Conservation (phyloP, 2,113 vertebrate species). For the Corythaeola cristata region DNA sequence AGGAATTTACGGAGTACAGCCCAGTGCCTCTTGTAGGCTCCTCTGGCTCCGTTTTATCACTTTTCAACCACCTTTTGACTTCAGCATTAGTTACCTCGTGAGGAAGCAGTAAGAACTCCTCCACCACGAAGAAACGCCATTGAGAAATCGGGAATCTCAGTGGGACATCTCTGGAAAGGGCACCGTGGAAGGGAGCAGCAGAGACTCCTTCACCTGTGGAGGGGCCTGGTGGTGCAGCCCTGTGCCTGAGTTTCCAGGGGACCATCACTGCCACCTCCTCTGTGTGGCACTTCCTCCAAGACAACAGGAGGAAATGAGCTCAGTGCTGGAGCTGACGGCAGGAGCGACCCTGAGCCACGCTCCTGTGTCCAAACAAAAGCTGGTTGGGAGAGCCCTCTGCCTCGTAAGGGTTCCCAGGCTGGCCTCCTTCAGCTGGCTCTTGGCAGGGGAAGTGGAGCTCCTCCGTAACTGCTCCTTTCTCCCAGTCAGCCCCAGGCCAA, state of each 20-base stretch:
- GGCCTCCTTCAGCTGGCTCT: background rate
- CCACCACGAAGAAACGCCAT: accelerated
- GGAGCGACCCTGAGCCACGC: accelerated
- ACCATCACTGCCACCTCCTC: background rate
- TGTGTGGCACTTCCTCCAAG: background rate
- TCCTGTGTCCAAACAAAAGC: background rate
- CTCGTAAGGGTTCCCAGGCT: background rate
- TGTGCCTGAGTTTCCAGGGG: background rate
- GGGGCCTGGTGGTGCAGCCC: accelerated
- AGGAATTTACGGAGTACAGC: background rate
- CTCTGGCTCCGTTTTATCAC: background rate
- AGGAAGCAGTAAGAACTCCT: background rate
- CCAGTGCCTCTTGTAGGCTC: background rate
- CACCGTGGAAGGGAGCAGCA: accelerated
- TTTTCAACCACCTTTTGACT: background rate
- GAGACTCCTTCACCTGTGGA: background rate
- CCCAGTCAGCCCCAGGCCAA: background rate
- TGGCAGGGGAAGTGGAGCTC: accelerated
- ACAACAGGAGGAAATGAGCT: slow-evolving; percentile 27
- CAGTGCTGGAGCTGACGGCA: background rate
- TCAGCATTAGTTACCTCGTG: background rate
- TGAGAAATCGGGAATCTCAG: background rate
- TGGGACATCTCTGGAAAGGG: background rate
- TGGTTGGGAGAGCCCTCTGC: background rate
- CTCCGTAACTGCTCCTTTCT: background rate